phyloP scores from a whole-genome alignment of 2,888 invertebrate genomes.

The Hetaerina titia region DNA sequence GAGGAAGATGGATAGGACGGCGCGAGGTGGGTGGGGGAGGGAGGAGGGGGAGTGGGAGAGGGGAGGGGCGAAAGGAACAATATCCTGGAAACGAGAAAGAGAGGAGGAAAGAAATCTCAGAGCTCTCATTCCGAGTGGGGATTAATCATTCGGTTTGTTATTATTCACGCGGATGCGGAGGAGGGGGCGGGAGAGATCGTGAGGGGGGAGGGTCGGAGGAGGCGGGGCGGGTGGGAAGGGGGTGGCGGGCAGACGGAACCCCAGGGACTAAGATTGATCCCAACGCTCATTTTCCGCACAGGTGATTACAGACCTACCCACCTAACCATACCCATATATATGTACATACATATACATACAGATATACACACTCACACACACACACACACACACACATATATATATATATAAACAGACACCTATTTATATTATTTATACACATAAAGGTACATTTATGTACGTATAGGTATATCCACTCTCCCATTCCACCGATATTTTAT shows the following conservation, averaged over 20 bases:
- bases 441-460: too few relatives aligned
- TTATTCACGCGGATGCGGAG: conserved; percentile 19
- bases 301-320: conserved; percentile 49
- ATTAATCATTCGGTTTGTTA: conserved; percentile 55
- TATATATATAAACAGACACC: too few relatives aligned
- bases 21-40: not conserved
- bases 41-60: not conserved
- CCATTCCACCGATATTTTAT: too few relatives aligned
- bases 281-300: conserved; percentile 59
- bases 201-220: not conserved
- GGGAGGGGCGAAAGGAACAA: not conserved
- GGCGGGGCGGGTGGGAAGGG: not conserved
- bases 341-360: not conserved
- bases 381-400: too few relatives aligned
- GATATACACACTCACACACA: not conserved
- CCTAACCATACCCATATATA: not conserved
- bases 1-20: not conserved
- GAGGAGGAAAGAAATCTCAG: not conserved
- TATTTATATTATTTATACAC: too few relatives aligned
- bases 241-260: not conserved
- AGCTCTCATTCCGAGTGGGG: not conserved
- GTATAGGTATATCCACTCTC: too few relatives aligned
- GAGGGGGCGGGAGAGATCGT: not conserved
- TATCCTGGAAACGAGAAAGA: conserved; percentile 51
- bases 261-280: conserved; percentile 47